Percentiles rank a stretch among this genome's conserved stretches.
Evolutionary conservation across 2,797 vertebrate species (phyloP).

Genomic region (Epinephelus awoara): DNA sequence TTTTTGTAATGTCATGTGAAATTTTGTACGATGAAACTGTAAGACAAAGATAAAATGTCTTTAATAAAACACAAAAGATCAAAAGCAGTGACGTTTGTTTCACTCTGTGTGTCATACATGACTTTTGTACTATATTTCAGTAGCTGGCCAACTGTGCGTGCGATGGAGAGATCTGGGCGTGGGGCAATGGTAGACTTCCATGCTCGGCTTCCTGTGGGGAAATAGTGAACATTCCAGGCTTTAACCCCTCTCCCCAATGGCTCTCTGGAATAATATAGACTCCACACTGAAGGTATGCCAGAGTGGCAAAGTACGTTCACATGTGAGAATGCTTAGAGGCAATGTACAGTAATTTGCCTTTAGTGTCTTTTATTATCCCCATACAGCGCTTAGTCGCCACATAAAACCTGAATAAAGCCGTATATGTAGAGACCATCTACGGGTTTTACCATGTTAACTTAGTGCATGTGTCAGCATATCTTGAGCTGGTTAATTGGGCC

Average conservation of each 20-base stretch:
- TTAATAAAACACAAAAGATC: constrained; percentile 70
- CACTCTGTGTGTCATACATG: background rate
- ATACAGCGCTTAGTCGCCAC: background rate
- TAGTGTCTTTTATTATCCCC: constrained; percentile 20
- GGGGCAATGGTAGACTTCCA: constrained; percentile 73
- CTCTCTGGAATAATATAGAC: constrained; percentile 78
- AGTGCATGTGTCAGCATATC: constrained; percentile 13
- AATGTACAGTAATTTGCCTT: constrained; percentile 19
- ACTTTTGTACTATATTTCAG: constrained; percentile 26
- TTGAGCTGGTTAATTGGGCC: constrained; percentile 16
- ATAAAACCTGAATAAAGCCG: constrained; percentile 5
- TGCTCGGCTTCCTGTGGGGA: constrained; percentile 81
- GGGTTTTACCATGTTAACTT: constrained; percentile 1
- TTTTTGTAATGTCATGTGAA: constrained; percentile 77
- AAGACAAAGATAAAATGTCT: constrained; percentile 63
- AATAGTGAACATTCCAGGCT: constrained; percentile 84
- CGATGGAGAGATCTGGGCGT: constrained; percentile 75
- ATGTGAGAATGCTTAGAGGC: constrained; percentile 59
- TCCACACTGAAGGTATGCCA: constrained; percentile 58
- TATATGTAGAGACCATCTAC: background rate
- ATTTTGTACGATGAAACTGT: constrained; percentile 69
- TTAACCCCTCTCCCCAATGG: constrained; percentile 74
- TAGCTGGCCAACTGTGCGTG: constrained; percentile 38
- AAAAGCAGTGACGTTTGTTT: constrained; percentile 10
- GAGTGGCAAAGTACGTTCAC: constrained; percentile 53